Evolutionary conservation across 2,797 vertebrate genomes (phyloP), one percentile per base, ranked within the genome.

Genomic region (Aphelocoma californica): DNA sequence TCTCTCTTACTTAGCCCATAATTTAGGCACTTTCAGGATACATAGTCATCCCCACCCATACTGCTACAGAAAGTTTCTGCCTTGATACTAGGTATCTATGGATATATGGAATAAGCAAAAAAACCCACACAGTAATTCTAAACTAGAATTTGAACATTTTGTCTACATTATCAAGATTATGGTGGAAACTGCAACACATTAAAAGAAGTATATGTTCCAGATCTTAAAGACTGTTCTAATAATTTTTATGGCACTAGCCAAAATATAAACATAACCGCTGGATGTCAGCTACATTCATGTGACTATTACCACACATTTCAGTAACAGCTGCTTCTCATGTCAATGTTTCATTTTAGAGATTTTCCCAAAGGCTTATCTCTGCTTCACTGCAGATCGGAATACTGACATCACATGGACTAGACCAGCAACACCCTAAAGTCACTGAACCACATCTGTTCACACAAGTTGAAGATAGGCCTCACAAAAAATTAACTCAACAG

Each of bases 361-460:
- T 58, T 95, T 45, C 18, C 38, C 57, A 40, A 70, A 77, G 44
- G 19, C 20, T 77, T 31, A 50, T 18, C 28, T 70, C 32, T 71
- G 20, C 18, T 51, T 82, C 38, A 62, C 32, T 51, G 45, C 2
- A 50, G 26, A 21, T 64, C 31, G 74, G n/a, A 92, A 77, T 25
- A 34, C 5, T 51, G n/a, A 79, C 28, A 67, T 16, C 1, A 1
- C 0, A 1, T 32, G 19, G 48, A 61, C 42, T 66, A 66, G 7
- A 65, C 8, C 20, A 74, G 34, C 21, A 74, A 48, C 20, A 72
- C 5, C 13, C 34, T 69, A 3, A 84, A 66, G 42, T 44, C 3
- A 3, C 2, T 26, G 16, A 75, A n/a, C 44, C 56, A 44, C 5
- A 56, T 19, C 56, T 62, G 6, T 29, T 58, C 36, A 56, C 9